Base-by-base conservation (phyloP, 2,797 vertebrate genomes). In the Poeciliopsis gracilis region DNA sequence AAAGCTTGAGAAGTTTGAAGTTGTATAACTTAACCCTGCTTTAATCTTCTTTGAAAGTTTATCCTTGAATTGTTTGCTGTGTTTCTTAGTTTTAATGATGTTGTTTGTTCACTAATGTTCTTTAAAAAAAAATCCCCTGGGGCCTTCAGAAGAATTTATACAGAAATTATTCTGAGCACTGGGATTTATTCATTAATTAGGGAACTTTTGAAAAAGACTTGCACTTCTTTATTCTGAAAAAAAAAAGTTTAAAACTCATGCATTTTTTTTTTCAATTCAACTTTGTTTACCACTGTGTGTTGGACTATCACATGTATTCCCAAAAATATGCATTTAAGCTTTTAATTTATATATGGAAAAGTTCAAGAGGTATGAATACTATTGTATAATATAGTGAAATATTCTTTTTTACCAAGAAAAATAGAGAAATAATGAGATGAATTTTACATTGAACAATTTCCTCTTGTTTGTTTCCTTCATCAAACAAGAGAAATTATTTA, bases 351-450 rank as follows among this genome's bases (percentile, higher is more conserved):
- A 43, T 13, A 23, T 43, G 66, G 5, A 69, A 69, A 43, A 15
- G 36, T 67, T 41, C 23, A 41, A 41, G 36, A 1, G 33, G 15
- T 36, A 8, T 63, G 30, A 36, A 23, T 38, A 59, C 53, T 55
- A 51, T 55, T 51, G n/a, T n/a, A n/a, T n/a, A n/a, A n/a, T n/a
- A 53, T 5, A 30, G 41, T 77, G 53, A 72, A 43, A 76, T 30
- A 80, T 75, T 66, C 82, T 86, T 75, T 76, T 72, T 77, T 78
- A 84, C 47, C 81, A 86, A 49, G 51, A 41, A 80, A 77, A 59
- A 33, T 46, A 0, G 7, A 81, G 79, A 81, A 82, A 76, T 78
- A 79, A 75, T 69, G 73, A 83, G 73, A 89, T 88, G 77, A 57
- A 81, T 79, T 84, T 73, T 61, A 51, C n/a, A 61, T 28, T 53